phyloP scores from a whole-genome alignment of 2,797 vertebrate genomes.

The Enteromius afrohamiltoni region DNA sequence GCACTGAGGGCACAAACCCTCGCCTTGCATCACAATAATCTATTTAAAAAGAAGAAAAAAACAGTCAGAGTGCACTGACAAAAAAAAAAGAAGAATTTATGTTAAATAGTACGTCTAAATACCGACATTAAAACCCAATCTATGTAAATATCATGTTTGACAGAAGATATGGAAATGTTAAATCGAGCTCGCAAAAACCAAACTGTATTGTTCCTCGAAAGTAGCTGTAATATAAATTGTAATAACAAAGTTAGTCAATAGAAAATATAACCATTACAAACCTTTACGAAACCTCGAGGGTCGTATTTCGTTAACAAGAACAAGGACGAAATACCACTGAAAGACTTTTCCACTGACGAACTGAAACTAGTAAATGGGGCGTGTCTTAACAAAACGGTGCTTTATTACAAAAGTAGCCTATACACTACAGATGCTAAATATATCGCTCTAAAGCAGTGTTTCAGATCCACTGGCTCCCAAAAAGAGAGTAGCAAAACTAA shows the following conservation, averaged over 20 bases:
- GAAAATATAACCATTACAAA: slow-evolving; percentile 6
- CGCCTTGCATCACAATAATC: slow-evolving; percentile 63
- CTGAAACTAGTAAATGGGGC: slow-evolving; percentile 3
- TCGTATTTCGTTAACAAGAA: neutral
- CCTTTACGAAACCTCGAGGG: neutral
- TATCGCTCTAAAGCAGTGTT: neutral
- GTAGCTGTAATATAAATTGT: neutral
- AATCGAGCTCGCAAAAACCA: neutral
- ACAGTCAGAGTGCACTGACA: neutral
- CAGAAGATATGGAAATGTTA: neutral
- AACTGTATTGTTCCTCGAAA: neutral
- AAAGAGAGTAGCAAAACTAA: neutral
- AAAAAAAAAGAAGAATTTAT: neutral
- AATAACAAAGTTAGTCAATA: neutral
- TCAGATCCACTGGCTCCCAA: neutral
- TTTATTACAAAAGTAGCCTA: neutral
- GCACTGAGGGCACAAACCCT: slow-evolving; percentile 55
- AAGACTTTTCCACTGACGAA: neutral
- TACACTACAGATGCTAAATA: neutral
- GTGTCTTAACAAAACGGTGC: neutral
- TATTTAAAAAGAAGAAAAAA: neutral
- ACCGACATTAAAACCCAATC: neutral
- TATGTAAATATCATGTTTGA: slow-evolving; percentile 15
- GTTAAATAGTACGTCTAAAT: neutral
- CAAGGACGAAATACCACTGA: neutral